Base-by-base conservation (phyloP, 2,888 invertebrate genomes). In the Hedychridium roseum region DNA sequence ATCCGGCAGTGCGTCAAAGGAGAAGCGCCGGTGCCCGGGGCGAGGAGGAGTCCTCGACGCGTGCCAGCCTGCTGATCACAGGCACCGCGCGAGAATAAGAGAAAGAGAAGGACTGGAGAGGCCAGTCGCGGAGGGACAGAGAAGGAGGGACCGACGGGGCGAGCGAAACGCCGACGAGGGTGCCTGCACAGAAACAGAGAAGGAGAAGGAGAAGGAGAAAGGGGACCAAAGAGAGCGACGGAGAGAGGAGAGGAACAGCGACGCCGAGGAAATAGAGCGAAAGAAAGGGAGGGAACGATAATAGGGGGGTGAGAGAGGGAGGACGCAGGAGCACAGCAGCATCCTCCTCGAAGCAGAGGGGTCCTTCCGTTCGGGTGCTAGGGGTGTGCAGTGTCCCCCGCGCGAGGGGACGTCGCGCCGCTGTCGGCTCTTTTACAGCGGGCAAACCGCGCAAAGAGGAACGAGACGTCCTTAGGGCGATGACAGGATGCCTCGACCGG, bases 61-160 rank as follows among this genome's bases (percentile, higher is more conserved):
- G 75, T 73, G 76, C 73, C 75, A 70, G 70, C 59, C 73, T 64
- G 71, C 67, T 76, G 74, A 76, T 75, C 76, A 74, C 70, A 76
- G 72, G 61, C 65, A 68, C 75, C 74, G 74, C 73, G 57, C 44
- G 44, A 51, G 43, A 52, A 47, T 37, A 27, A 35, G 23, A 39
- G 43, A 23, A 47, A 18, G 30, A 48, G 41, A 26, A 39, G 43
- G 35, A 43, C n/a, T n/a, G 41, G 44, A 42, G 32, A 39, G 45
- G n/a, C n/a, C n/a, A n/a, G n/a, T n/a, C n/a, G n/a, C n/a, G n/a
- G n/a, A n/a, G n/a, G 20, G 28, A 34, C 20, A 14, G 30, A 43
- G 40, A 23, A 36, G 40, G 31, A 35, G 36, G 39, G 9, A 15
- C 27, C 27, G 12, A 27, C 27, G 27, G 9, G n/a, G 12, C 3